Evolutionary conservation across 2,113 vertebrate genomes (phyloP).

Genomic region (Prochilodus magdalenae): DNA sequence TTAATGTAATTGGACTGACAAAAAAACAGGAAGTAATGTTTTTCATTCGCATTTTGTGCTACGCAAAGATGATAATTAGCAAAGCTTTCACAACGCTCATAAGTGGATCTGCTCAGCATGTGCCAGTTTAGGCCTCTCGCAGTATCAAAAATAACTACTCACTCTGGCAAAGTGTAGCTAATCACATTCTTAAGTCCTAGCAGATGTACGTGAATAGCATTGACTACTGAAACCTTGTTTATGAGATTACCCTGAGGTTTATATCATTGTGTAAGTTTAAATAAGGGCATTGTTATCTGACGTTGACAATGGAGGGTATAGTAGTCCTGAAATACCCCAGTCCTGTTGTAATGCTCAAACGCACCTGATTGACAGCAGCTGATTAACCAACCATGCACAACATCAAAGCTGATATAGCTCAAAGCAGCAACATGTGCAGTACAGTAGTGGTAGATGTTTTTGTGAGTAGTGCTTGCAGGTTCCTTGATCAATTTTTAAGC

Average conservation of each 20-base stretch:
- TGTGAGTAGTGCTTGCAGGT: neutral
- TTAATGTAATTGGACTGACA: conserved; percentile 40
- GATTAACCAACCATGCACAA: neutral
- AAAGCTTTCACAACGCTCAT: conserved; percentile 18
- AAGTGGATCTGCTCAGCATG: neutral
- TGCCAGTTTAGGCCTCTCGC: neutral
- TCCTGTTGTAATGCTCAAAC: neutral
- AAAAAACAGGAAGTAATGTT: conserved; percentile 12
- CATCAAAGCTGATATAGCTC: no score
- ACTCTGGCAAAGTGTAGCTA: neutral
- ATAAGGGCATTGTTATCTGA: neutral
- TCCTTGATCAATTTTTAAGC: neutral
- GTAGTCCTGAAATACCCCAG: neutral
- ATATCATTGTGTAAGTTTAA: neutral
- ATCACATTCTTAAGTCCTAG: neutral
- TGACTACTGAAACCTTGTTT: neutral
- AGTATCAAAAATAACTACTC: neutral
- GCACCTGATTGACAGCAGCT: neutral
- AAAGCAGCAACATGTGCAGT: neutral
- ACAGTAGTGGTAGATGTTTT: neutral
- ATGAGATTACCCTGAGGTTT: neutral
- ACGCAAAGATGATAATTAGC: conserved; percentile 28
- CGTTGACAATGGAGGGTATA: neutral
- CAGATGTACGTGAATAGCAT: neutral
- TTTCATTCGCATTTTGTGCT: conserved; percentile 23